Evolutionary conservation across 2,797 vertebrate genomes (phyloP).

Genomic region (Chloroceryle amazona): DNA sequence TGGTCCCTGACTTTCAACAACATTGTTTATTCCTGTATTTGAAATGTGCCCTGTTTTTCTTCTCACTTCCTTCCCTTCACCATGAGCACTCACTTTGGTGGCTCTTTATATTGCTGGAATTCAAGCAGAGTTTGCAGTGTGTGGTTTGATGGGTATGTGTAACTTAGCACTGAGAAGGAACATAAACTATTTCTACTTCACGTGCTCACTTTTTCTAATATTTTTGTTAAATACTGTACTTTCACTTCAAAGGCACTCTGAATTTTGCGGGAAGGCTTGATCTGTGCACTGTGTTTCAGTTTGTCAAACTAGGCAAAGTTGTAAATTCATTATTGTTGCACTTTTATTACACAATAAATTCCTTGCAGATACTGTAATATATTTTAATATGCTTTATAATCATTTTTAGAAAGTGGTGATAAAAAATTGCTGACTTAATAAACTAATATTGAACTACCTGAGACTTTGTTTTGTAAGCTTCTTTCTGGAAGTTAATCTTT

Average conservation of each 20-base stretch:
- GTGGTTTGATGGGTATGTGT: neutral
- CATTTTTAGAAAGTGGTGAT: slow-evolving; percentile 45
- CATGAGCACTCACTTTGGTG: neutral
- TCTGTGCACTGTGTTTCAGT: slow-evolving; percentile 19
- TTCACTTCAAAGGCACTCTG: neutral
- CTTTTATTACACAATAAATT: slow-evolving; percentile 61
- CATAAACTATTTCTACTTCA: neutral
- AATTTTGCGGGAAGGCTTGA: slow-evolving; percentile 22
- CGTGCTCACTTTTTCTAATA: neutral
- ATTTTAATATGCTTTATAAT: slow-evolving; percentile 77
- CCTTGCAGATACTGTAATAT: slow-evolving; percentile 67
- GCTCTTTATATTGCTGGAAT: neutral
- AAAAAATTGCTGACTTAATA: slow-evolving; percentile 68
- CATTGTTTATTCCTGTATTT: neutral
- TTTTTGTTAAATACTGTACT: slow-evolving; percentile 26
- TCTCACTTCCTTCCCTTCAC: neutral
- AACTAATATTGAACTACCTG: slow-evolving; percentile 58
- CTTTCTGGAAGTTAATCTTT: neutral
- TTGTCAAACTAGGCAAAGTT: slow-evolving; percentile 5
- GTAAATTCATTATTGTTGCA: slow-evolving; percentile 52
- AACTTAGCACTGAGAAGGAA: slow-evolving; percentile 8
- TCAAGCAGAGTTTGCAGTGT: neutral
- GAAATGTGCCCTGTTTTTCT: neutral
- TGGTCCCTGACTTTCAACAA: neutral
- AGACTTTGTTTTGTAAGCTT: neutral